Base-by-base conservation (phyloP, 2,113 vertebrate species). In the Tyrannus savana region DNA sequence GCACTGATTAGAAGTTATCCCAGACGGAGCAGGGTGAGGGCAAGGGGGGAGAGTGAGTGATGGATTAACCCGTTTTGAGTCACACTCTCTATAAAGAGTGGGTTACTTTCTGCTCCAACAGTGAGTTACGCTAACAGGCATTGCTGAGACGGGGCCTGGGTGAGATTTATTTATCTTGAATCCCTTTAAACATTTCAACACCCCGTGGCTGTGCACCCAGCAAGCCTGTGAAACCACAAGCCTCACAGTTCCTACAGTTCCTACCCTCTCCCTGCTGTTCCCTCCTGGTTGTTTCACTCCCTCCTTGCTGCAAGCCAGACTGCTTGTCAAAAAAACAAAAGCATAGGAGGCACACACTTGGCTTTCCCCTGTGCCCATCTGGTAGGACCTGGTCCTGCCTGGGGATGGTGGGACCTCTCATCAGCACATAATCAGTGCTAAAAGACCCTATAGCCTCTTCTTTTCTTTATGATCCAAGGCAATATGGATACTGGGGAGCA, bases 121-220 rank as follows among this genome's bases (percentile, higher is more conserved):
- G 64, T n/a, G 50, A 73, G 81, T 95, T 91, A 85, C 25, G 0
- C 72, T 68, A 90, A 88, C 73, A 96, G 64, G 75, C 92, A 67
- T 59, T 44, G 92, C 92, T 90, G 74, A 91, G 90, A 67, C 60
- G n/a, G 87, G 72, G 67, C 50, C 87, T 58, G 68, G 84, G 78
- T 0, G 7, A 94, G 95, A 96, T 93, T 97, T 97, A 94, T 95
- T 94, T 96, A 96, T 95, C 93, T 94, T 96, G 90, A 95, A 97
- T 87, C 91, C 96, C 73, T 91, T 95, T 95, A 97, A 95, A 95
- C 83, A 96, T 96, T 96, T 97, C 94, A 96, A 95, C 93, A 94
- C 93, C 50, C 82, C 3, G 35, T 74, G 95, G 67, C 93, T 93
- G 90, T 81, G 90, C 91, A 94, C 75, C 87, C 91, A 90, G 91